These are phyloP conservation scores for Noctua janthe DNA, from an alignment of 2,888 invertebrate genomes.

Conservation along the genomic window DNA sequence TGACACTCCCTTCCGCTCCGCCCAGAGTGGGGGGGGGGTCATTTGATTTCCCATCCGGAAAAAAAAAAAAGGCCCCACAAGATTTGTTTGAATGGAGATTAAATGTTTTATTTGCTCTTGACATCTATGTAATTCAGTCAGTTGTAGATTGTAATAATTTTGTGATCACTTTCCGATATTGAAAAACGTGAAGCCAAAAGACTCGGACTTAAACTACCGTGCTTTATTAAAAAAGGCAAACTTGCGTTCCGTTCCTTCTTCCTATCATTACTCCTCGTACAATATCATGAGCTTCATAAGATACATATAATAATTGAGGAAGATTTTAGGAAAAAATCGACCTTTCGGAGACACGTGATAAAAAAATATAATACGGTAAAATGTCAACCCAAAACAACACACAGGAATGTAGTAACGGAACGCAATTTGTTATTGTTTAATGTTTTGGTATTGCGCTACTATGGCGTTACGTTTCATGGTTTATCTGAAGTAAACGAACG, in stretches of 20 bases:
- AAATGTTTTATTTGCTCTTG: background rate
- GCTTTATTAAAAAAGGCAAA: background rate
- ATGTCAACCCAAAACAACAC: background rate
- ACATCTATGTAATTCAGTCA: background rate
- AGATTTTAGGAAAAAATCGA: background rate
- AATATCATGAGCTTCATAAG: background rate
- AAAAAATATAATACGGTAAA: too few relatives aligned
- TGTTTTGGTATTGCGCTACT: background rate
- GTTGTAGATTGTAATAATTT: background rate
- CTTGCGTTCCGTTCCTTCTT: background rate
- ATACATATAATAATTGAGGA: background rate
- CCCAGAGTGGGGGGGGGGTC: too few relatives aligned
- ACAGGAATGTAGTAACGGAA: constrained; percentile 4
- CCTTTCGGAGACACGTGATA: background rate
- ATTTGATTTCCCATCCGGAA: too few relatives aligned
- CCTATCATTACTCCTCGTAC: background rate
- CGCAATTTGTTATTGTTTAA: constrained; percentile 7
- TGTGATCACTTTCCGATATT: too few relatives aligned
- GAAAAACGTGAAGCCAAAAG: background rate
- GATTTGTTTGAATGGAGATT: background rate
- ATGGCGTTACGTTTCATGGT: background rate
- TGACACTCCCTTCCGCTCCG: too few relatives aligned
- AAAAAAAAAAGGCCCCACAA: background rate
- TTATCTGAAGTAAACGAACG: background rate
- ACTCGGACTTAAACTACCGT: background rate